Base-by-base conservation (phyloP, 35 echinoderm and acorn worm species). In the Lytechinus variegatus region DNA sequence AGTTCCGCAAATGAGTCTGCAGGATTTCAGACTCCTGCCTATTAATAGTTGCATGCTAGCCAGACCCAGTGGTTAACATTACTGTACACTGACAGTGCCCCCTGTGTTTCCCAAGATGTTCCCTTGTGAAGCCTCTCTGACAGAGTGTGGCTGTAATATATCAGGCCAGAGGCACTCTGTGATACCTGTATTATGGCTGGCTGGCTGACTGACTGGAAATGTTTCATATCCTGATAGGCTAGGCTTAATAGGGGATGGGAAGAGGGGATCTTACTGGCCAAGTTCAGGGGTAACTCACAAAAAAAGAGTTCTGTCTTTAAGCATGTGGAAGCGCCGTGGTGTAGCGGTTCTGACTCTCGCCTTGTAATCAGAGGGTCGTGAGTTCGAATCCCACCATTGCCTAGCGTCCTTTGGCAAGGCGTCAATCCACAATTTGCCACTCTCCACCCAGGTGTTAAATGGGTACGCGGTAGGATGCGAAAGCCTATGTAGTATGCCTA, bases 151-250 rank as follows among this genome's bases (percentile, higher is more conserved):
- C 6, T 79, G 21, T 79, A 72, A 72, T 21, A 7, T 24, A 79
- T 79, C 66, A 79, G 33, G 8, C 66, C 21, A 79, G 33, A 44
- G 66, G 66, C 66, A 19, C 66, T 79, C 19, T 24, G 66, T 24
- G 66, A 90, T 52, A 44, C 52, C 88, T 90, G 88, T 90, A 90
- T 90, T 90, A 90, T 90, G 88, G 88, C 88, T 44, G 88, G 88
- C 7, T 90, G 88, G 88, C 33, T 90, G 88, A 33, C 88, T 44
- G 88, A 33, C 7, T 90, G 88, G 88, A 90, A 90, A 90, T 90
- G 88, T 90, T 90, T 90, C 88, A 90, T 90, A 90, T 90, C 88
- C 88, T 90, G 28, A 51, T 29, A 44, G 88, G 66, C 66, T 79
- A 24, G 66, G n/a, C 21, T 79, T 19, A 7, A 79, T 44, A 44